Evolutionary conservation across 2,888 invertebrate genomes (phyloP).

Genomic region (Drosophila vallismaia): DNA sequence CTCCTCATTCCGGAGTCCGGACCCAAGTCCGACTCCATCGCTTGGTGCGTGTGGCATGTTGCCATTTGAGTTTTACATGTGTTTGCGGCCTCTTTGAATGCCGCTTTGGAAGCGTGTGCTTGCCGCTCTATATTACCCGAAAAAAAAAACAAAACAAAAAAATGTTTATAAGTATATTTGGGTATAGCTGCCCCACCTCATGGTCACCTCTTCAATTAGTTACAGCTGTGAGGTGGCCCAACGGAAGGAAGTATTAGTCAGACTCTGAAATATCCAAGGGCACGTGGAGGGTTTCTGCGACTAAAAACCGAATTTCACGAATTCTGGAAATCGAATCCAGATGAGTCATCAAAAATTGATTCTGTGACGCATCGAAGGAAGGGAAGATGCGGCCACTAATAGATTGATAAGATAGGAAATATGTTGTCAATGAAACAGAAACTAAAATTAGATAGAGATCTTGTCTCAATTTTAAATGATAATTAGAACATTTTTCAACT

Average conservation of each 20-base stretch:
- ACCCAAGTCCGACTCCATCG: constrained; percentile 53
- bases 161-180: constrained; percentile 8
- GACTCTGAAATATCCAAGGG: constrained; percentile 47
- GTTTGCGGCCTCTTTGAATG: constrained; percentile 70
- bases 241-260: constrained; percentile 77
- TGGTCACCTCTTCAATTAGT: constrained; percentile 59
- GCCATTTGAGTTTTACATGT: constrained; percentile 77
- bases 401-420: not conserved
- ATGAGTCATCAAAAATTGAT: constrained; percentile 49
- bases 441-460: not conserved
- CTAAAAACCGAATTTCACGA: constrained; percentile 52
- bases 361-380: constrained; percentile 52
- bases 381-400: not conserved
- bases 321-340: constrained; percentile 50
- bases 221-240: constrained; percentile 54
- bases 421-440: not conserved
- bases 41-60: constrained; percentile 76
- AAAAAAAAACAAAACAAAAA: constrained; percentile 20
- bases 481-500: not conserved
- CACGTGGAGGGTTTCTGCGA: constrained; percentile 42
- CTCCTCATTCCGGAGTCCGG: constrained; percentile 29
- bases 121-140: constrained; percentile 37
- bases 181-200: constrained; percentile 18
- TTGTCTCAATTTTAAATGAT: not conserved
- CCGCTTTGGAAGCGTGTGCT: constrained; percentile 48